Conservation (phyloP, 2,888 invertebrate genomes). For the Monoplex corrugatus region DNA sequence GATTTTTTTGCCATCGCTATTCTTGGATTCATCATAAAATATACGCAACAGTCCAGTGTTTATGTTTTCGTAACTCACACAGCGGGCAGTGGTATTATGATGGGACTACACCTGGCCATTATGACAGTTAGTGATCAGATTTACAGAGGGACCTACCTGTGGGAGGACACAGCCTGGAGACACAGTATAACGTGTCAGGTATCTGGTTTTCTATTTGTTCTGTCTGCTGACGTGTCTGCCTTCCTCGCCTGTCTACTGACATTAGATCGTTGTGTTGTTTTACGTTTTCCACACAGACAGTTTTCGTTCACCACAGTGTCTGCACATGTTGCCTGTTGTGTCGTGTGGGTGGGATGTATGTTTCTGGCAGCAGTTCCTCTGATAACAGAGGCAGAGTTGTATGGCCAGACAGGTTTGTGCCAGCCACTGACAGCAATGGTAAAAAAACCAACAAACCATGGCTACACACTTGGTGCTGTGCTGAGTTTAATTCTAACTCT, state of each 20-base stretch:
- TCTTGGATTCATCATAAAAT: background rate
- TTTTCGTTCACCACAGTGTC: conserved; percentile 62
- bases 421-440: conserved; percentile 78
- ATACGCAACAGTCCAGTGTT: background rate
- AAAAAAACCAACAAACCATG: conserved; percentile 77
- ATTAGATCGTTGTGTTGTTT: conserved; percentile 84
- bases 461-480: conserved; percentile 77
- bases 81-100: conserved; percentile 54
- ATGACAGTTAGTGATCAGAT: conserved; percentile 62
- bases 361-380: conserved; percentile 74
- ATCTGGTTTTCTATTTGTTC: conserved; percentile 75
- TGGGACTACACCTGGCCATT: conserved; percentile 65
- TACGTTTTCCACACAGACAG: conserved; percentile 84
- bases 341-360: conserved; percentile 70
- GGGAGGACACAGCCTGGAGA: conserved; percentile 63
- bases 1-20: background rate
- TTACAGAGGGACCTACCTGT: conserved; percentile 64
- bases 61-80: conserved; percentile 47
- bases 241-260: background rate
- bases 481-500: conserved; percentile 74
- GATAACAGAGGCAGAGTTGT: conserved; percentile 70
- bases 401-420: conserved; percentile 75
- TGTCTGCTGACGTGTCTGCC: background rate
- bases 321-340: conserved; percentile 62
- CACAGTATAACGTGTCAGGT: background rate